These are phyloP conservation scores for Rynchops niger DNA, from an alignment of 2,113 vertebrate species.

Conservation along the genomic window DNA sequence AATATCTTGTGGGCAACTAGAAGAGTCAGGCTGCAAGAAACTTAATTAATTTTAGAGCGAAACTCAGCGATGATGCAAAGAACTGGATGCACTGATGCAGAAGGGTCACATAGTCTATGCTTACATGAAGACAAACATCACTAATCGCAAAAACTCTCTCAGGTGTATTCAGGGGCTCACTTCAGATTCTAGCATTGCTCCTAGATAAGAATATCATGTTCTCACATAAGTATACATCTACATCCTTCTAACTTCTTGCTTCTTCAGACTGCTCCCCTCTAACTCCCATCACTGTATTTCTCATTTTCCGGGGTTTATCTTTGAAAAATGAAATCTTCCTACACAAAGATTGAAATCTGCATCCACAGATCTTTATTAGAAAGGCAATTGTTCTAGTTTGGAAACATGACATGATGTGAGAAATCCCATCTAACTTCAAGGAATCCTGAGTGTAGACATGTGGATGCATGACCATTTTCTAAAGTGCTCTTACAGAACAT, in stretches of 20 bases:
- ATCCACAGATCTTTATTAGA: neutral
- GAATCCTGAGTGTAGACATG: neutral
- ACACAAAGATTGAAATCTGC: neutral
- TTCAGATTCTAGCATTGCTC: neutral
- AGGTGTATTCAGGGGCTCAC: neutral
- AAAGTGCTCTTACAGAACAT: neutral
- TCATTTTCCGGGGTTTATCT: neutral
- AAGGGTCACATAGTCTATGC: neutral
- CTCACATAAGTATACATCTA: neutral
- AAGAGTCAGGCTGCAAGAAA: neutral
- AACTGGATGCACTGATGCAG: neutral
- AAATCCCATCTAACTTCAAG: neutral
- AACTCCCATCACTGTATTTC: fast-evolving
- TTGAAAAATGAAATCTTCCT: neutral
- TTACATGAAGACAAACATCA: neutral
- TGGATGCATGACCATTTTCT: neutral
- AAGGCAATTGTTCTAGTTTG: neutral
- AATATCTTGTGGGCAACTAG: neutral
- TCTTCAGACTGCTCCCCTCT: neutral
- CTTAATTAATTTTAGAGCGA: neutral
- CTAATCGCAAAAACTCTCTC: neutral
- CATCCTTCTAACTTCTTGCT: neutral
- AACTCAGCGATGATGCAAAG: neutral
- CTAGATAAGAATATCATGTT: neutral
- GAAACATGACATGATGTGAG: neutral